Evolutionary conservation across 2,888 invertebrate genomes (phyloP).

Genomic region (Himalopsyche anomala): DNA sequence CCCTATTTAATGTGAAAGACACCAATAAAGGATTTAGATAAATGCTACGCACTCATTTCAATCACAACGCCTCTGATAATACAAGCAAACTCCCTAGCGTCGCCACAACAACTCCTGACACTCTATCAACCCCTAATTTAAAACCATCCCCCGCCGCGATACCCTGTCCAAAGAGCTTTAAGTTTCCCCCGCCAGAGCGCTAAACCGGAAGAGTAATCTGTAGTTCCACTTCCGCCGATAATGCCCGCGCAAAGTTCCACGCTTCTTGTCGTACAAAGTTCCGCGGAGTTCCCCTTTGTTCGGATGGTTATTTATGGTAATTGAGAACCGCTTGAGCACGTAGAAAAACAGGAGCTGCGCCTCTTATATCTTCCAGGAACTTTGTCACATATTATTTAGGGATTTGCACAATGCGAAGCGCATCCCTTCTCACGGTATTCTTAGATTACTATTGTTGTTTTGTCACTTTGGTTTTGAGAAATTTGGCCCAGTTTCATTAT

Average conservation of each 20-base stretch:
- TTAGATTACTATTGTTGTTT: not conserved
- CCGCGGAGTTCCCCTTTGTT: not conserved
- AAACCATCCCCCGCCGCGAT: not conserved
- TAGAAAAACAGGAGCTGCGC: conserved; percentile 21
- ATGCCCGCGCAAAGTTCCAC: conserved; percentile 24
- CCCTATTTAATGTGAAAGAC: too few species aligned
- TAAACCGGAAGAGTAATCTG: conserved; percentile 27
- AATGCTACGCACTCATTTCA: too few species aligned
- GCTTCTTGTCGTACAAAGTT: conserved; percentile 3
- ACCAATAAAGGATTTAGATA: too few species aligned
- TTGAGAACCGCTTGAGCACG: conserved; percentile 30
- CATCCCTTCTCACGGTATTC: not conserved
- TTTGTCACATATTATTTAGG: conserved; percentile 31
- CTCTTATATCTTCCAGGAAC: not conserved
- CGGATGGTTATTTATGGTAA: conserved; percentile 31
- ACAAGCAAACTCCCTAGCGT: not conserved
- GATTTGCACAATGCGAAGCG: not conserved
- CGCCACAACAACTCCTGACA: not conserved
- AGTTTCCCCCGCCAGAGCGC: not conserved
- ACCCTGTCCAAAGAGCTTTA: conserved; percentile 26
- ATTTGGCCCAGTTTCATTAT: not conserved
- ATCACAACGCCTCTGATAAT: too few species aligned
- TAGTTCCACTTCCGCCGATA: conserved; percentile 20
- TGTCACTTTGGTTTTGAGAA: not conserved
- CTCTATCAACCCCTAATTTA: conserved; percentile 18